phyloP scores from a whole-genome alignment of 2,113 vertebrate genomes.

The Hypomesus transpacificus region DNA sequence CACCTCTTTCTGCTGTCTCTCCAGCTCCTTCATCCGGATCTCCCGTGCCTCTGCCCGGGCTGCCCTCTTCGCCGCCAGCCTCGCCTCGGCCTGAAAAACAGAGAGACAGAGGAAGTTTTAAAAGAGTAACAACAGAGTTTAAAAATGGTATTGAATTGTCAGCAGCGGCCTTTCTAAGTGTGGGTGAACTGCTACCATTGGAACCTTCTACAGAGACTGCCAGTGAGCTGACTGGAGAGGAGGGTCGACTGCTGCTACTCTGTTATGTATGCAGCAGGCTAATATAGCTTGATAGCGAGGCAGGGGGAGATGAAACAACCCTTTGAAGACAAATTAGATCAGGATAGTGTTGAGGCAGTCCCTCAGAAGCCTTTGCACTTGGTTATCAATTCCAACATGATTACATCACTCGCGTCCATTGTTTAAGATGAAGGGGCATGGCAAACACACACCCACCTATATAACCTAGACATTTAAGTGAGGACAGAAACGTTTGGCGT shows the following conservation, averaged over 20 bases:
- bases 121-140: too few relatives aligned
- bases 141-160: too few relatives aligned
- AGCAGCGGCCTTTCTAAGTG: neutral
- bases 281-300: neutral
- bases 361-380: neutral
- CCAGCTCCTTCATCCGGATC: constrained; percentile 92
- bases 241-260: neutral
- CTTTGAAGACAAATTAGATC: constrained; percentile 9
- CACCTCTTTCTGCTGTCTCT: constrained; percentile 91
- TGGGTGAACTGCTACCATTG: neutral
- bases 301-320: neutral
- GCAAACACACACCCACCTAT: constrained; percentile 4
- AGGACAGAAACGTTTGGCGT: too few relatives aligned
- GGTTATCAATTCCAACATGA: constrained; percentile 7
- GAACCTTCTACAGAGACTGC: neutral
- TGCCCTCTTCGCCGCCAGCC: constrained; percentile 83
- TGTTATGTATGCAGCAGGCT: neutral
- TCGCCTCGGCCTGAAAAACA: constrained; percentile 79
- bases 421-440: neutral
- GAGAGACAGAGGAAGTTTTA: neutral
- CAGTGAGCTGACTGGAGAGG: neutral
- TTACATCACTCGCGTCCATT: neutral
- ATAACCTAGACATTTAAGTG: too few relatives aligned
- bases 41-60: constrained; percentile 87
- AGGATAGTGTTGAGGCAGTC: neutral